Base-by-base conservation (phyloP, 1,140 invertebrate genomes). In the Cydia splendana region DNA sequence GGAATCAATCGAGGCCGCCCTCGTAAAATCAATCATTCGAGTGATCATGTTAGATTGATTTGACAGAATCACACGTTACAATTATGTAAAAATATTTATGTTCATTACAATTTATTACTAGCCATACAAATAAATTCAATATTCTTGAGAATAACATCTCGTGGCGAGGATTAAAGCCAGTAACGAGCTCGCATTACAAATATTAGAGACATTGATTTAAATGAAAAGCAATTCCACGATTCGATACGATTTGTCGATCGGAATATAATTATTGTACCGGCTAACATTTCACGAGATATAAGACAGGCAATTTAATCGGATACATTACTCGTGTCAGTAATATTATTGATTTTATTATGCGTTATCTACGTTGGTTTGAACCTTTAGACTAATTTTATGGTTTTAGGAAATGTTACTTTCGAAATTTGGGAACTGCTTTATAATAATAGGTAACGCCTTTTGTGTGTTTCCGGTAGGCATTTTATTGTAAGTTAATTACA, bases 171-270 rank as follows among this genome's bases (percentile, higher is more conserved):
- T 71, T 71, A 71, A 71, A 18, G 30, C 67, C 30, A 71, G 65
- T 67, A 71, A 71, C 67, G 67, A 71, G 67, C 67, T 71, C 67
- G 67, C 67, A 71, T 71, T 71, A 71, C 67, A 71, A 71, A 71
- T 71, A 71, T 71, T 71, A 71, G 67, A 71, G 67, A 71, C 67
- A 71, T 71, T 71, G 67, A 71, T 71, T 71, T 71, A 71, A 71
- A 71, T 71, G 67, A 71, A 71, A 71, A 71, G 67, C 67, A 71
- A 71, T 71, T 71, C 67, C 67, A 18, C 67, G 67, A 71, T 71
- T 71, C 67, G 67, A 71, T 71, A 71, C 67, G 67, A 71, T 71
- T 71, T 71, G 67, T 71, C 67, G 67, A 71, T 71, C 67, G 67
- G 67, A 71, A 71, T 71, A 71, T 71, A 71, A 71, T 71, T 71